Evolutionary conservation across 2,113 vertebrate genomes (phyloP).

Genomic region (Entelurus aequoreus): DNA sequence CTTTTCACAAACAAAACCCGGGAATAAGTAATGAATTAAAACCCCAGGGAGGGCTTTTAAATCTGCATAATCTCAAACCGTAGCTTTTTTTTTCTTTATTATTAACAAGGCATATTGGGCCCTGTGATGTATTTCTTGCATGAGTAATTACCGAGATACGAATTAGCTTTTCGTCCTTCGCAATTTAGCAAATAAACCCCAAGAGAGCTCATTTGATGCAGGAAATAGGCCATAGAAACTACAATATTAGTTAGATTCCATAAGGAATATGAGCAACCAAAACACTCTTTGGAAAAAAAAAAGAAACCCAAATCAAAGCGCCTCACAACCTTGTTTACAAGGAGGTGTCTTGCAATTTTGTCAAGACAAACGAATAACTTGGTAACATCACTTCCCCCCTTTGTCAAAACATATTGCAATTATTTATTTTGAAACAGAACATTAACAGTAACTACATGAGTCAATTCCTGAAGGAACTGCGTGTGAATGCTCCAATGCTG

Average conservation of each 20-base stretch:
- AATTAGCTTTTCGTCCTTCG: constrained; percentile 67
- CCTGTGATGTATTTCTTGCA: constrained; percentile 69
- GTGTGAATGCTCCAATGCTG: too few species aligned
- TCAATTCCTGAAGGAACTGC: too few species aligned
- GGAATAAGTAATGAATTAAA: constrained; percentile 67
- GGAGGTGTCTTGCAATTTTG: constrained; percentile 12
- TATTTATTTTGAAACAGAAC: not conserved
- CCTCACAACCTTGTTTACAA: constrained; percentile 48
- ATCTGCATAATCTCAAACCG: constrained; percentile 74
- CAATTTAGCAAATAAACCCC: constrained; percentile 70
- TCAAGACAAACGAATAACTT: constrained; percentile 30
- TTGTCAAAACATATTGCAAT: constrained; percentile 23
- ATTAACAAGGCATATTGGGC: constrained; percentile 67
- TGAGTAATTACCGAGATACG: constrained; percentile 70
- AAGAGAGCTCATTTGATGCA: constrained; percentile 69
- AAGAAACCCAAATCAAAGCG: constrained; percentile 50
- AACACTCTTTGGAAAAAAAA: constrained; percentile 58
- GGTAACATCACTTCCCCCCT: constrained; percentile 9
- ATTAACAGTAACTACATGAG: not conserved
- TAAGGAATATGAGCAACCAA: constrained; percentile 46
- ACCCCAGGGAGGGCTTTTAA: constrained; percentile 62
- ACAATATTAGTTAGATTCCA: constrained; percentile 48
- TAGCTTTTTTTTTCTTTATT: constrained; percentile 53
- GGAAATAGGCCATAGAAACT: constrained; percentile 68
- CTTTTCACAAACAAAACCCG: constrained; percentile 57